Base-by-base conservation (phyloP, 2,797 vertebrate species). In the Glyptemys insculpta region DNA sequence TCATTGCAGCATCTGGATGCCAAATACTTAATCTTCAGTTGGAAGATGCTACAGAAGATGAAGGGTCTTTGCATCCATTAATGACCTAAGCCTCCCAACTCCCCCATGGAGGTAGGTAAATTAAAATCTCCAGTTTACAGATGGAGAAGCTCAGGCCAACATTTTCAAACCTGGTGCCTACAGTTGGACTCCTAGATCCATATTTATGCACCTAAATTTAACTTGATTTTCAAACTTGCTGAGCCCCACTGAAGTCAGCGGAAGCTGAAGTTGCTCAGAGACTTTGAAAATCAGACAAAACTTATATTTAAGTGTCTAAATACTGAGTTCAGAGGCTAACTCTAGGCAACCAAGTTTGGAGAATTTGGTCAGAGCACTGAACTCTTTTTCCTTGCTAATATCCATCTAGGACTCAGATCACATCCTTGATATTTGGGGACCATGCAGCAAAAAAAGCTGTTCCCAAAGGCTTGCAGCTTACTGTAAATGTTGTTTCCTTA, bases 1-100 rank as follows among this genome's bases (percentile, higher is more conserved):
- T 8, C 2, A 47, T 1, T 37, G 29, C 62, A 44, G 8, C 23
- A 79, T n/a, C 27, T 62, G 37, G 53, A 2, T 11, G 25, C 18
- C 25, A 34, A 12, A 44, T 4, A 1, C n/a, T 59, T 34, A n/a
- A 49, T 7, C 81, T 86, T 88, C 85, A 81, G 6, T 5, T 1
- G 34, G 72, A 37, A 2, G 14, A 5, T 11, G 79, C 52, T 34
- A 2, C 5, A 23, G 15, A 50, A 52, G 57, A 47, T 1, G 21
- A 37, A 80, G 79, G 0, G 14, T 79, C 31, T 4, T 25, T 50
- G 44, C 27, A 49, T 16, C 29, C 4, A n/a, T 7, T 1, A 7
- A 5, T 5, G 25, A 1, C 4, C 37, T 23, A 37, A 12, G 5
- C 68, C n/a, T n/a, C 52, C 29, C 15, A 49, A 18, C 16, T 10